A percentile compares a stretch with the other conserved stretches of the same genome.
Evolutionary conservation across 2,113 vertebrate species (phyloP).

Genomic region (Boleophthalmus pectinirostris): DNA sequence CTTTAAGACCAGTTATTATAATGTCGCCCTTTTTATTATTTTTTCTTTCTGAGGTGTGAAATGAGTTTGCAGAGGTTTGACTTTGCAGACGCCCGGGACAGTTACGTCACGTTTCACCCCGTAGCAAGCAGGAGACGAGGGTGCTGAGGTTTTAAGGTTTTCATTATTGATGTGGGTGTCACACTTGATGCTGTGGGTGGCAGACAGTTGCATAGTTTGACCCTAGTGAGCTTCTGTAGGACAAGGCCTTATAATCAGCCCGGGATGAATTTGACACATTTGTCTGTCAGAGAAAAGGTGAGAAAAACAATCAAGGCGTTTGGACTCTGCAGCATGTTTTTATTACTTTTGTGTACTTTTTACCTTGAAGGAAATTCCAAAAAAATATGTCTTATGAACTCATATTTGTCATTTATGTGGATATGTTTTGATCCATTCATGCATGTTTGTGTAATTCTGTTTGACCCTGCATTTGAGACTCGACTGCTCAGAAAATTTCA

Average conservation of each 20-base stretch:
- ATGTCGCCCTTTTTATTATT: neutral
- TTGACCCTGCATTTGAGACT: too few relatives aligned
- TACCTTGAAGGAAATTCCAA: neutral
- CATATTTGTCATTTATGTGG: neutral
- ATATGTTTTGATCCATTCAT: neutral
- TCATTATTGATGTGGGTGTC: slow-evolving; percentile 44
- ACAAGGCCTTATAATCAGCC: slow-evolving; percentile 11
- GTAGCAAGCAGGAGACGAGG: slow-evolving; percentile 21
- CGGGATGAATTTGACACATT: neutral
- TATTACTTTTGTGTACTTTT: neutral
- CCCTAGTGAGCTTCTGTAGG: slow-evolving; percentile 9
- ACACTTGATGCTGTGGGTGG: slow-evolving; percentile 25
- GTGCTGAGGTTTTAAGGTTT: slow-evolving; percentile 38
- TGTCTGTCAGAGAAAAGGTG: slow-evolving; percentile 4
- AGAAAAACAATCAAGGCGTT: neutral
- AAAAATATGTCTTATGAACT: neutral
- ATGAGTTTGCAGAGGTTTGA: slow-evolving; percentile 12
- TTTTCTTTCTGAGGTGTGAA: neutral
- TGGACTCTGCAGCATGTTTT: neutral
- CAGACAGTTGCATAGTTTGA: slow-evolving; percentile 28
- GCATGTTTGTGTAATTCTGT: too few relatives aligned
- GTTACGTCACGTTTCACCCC: neutral
- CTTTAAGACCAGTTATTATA: too few relatives aligned
- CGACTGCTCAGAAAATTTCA: too few relatives aligned
- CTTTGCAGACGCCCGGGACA: slow-evolving; percentile 9